Evolutionary conservation across 1,140 invertebrate genomes (phyloP), one percentile per base, ranked within the genome.

Genomic region (Lepidotrigona ventralis): DNA sequence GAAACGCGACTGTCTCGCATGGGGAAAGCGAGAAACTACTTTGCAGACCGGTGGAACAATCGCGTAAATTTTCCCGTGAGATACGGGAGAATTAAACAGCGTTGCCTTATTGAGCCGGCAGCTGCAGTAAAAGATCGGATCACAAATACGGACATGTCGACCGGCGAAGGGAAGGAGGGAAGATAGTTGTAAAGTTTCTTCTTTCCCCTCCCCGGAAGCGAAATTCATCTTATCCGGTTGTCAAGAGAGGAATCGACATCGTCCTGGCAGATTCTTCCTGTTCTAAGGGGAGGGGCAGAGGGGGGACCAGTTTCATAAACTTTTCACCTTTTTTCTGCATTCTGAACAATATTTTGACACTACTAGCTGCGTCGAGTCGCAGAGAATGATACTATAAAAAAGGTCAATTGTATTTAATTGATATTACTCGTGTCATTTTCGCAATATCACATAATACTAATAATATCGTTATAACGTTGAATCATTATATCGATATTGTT

Each of bases 181-280:
- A 68, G 82, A 89, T 81, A 79, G 84, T 87, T 89, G 84, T 64
- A 79, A 91, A 91, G 89, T 91, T 91, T 91, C 81, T 91, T 91
- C 81, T 68, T 78, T 74, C 56, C n/a, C 84, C 79, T 46, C 81
- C 78, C 84, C 79, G 86, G 84, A 90, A 90, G 83, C 79, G 64
- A 64, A 76, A 81, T 68, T 64, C 68, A 26, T 72, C 12, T 71
- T 56, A 66, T 66, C 72, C 85, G 85, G 53, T 46, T 46, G 83
- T 85, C 56, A 73, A 77, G 79, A 19, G 19, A 53, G 53, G 68
- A 64, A 76, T 88, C 85, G 80, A 85, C 74, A 51, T 39, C 68
- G 56, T 39, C 68, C 66, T 66, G 87, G 63, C 87, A 85, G 77
- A 51, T 81, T 77, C 84, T 88, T 88, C 86, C 86, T 88, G 87